Base-by-base conservation (phyloP, 2,888 invertebrate species). In the Agonopterix subpropinquella region DNA sequence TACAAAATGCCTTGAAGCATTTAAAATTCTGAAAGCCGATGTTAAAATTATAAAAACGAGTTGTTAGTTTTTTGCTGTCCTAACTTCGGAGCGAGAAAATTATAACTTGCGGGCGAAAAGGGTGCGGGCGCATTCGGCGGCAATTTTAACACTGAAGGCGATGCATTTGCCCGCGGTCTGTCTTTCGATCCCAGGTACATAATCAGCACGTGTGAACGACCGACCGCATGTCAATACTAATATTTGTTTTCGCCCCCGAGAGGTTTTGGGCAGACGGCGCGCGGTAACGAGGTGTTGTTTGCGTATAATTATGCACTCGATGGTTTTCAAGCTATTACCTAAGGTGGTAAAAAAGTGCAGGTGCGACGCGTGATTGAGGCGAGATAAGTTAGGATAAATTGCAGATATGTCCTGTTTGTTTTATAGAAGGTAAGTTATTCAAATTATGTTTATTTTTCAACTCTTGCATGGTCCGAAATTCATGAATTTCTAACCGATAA, bases 181-280 rank as follows among this genome's bases (percentile, higher is more conserved):
- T 28, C 28, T 7, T 28, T 28, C 28, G 28, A 28, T 28, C 5
- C 28, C 28, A 28, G 28, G 28, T 28, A 28, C 28, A 28, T 28
- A 28, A 28, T 28, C 28, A 28, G 28, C 28, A 28, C 28, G 72
- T 64, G 72, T 61, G 72, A 67, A 64, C 65, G 67, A 63, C 69
- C 65, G 67, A 63, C 69, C 73, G 66, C 67, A 59, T 73, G 67
- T 70, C 74, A 80, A 78, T 79, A 73, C 82, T 76, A 83, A 84
- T 85, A 82, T 85, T 85, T 84, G 83, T 81, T 84, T 83, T 79
- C 77, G 77, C 78, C 74, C 73, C 65, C 70, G 65, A 57, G 62
- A 65, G 56, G 63, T 61, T 65, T 61, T 66, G 57, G 70, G 58
- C 71, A 45, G 41, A 41, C 36, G 65, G 74, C 76, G 76, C 73